Base-by-base conservation (phyloP, 2,797 vertebrate species). In the Caiman crocodilus region DNA sequence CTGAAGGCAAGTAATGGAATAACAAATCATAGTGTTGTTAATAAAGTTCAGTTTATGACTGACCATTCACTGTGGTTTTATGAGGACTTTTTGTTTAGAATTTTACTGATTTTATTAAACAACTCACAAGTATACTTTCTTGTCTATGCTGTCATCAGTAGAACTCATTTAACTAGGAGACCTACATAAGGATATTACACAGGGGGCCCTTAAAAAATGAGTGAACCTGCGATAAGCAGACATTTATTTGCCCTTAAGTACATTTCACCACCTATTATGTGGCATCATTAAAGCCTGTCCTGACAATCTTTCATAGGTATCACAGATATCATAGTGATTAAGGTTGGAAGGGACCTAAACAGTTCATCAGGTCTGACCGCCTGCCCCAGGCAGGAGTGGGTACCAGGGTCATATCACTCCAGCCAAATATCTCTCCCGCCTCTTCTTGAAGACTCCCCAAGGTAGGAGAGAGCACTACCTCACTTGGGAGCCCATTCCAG, bases 61-160 rank as follows among this genome's bases (percentile, higher is more conserved):
- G 69, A 32, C 57, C 61, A 81, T 93, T 92, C 75, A 90, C 14
- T n/a, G n/a, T 16, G 61, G 79, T 90, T 93, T 23, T 80, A 91
- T 18, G 23, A 87, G 85, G 79, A 83, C 11, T 14, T 50, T 56
- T 76, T 61, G 18, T 26, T 87, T 90, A 80, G 84, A 59, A 78
- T 56, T 90, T 84, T 82, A 55, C 65, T 67, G 28, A 64, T 17
- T 32, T 88, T 90, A 76, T 92, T 87, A 81, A 77, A 67, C 55
- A 88, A 65, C 32, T 69, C 71, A 78, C 76, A 79, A 57, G 79
- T 86, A 76, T 80, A 5, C 5, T 0, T 2, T 90, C 79, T 61
- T 82, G 6, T 23, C 59, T n/a, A 58, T 25, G 73, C 17, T 89
- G 61, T 77, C 42, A 64, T 56, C 15, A 18, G 12, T 2, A 0